Base-by-base conservation (phyloP, 2,797 vertebrate species). In the Melanotaenia boesemani region DNA sequence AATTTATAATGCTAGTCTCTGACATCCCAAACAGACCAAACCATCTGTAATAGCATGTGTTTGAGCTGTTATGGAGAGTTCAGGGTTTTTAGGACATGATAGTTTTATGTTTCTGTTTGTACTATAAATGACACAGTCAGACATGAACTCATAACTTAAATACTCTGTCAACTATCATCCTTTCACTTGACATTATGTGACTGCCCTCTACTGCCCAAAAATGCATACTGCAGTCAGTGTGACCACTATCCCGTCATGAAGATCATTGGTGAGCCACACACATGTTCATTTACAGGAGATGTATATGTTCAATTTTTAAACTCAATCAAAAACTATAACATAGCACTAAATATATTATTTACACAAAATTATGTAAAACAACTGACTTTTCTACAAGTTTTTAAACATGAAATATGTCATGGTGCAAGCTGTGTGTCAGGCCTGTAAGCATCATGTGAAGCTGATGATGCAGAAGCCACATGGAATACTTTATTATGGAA, bases 121-220 rank as follows among this genome's bases (percentile, higher is more conserved):
- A 18, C 65, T 44, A 57, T 36, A 26, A 57, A 67, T 32, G 6
- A 4, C 6, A 41, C 39, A 46, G 6, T 44, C 9, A 24, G 5
- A 26, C 18, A 11, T 41, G 32, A 34, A 41, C 13, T 30, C 12
- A 1, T 0, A 5, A 0, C 54, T 57, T 30, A 30, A 30, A 30
- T 30, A 30, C 30, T 30, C 69, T 63, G 39, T 39, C 11, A 64
- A 2, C 9, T 15, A n/a, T 10, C n/a, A 15, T 34, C 22, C 32
- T 26, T 30, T 16, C 2, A 55, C 22, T 36, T 3, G 2, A 18
- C 57, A 37, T 39, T 10, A 36, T 22, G 10, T 76, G 15, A 72
- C 84, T 82, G 84, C 79, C 88, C 77, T 61, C 89, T 85, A 28
- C 8, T 84, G 88, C 0, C 36, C 12, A 12, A n/a, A 32, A 5